Percentiles rank a stretch among this genome's conserved stretches.
These are phyloP conservation scores for Dryobates pubescens DNA, from an alignment of 2,797 vertebrate species.

Conservation along the genomic window DNA sequence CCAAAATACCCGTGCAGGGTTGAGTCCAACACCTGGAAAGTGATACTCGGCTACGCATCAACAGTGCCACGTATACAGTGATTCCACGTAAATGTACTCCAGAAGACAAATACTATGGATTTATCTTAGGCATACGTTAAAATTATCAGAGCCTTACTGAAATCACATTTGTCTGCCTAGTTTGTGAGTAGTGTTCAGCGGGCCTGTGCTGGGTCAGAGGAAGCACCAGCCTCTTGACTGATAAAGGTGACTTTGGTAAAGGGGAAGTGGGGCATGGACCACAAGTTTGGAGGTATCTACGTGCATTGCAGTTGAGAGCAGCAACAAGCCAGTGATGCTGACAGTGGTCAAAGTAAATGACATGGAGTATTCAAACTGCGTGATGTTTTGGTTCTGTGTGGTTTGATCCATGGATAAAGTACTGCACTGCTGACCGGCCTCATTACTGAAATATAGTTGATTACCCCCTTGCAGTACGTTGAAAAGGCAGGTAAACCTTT, in stretches of 20 bases:
- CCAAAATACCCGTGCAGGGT: accelerated
- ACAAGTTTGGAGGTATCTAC: accelerated
- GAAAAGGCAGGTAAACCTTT: background rate
- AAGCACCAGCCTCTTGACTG: too few species aligned
- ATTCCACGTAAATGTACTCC: background rate
- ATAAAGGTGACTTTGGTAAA: background rate
- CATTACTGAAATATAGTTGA: background rate
- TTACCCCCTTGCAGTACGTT: background rate
- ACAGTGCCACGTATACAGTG: accelerated
- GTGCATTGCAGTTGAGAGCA: background rate
- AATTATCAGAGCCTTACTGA: background rate
- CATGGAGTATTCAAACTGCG: background rate
- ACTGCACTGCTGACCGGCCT: accelerated
- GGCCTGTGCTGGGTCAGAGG: background rate
- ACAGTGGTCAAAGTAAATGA: background rate
- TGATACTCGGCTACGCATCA: too few species aligned
- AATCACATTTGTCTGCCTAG: accelerated
- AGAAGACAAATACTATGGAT: accelerated
- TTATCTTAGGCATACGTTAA: accelerated
- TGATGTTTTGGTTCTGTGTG: background rate
- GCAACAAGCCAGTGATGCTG: background rate
- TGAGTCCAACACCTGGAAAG: background rate
- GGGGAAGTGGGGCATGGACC: too few species aligned
- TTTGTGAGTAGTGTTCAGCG: accelerated
- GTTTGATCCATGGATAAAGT: background rate